Evolutionary conservation across 2,113 vertebrate genomes (phyloP), one percentile per base, ranked within the genome.

Genomic region (Phylloscopus trochilus): DNA sequence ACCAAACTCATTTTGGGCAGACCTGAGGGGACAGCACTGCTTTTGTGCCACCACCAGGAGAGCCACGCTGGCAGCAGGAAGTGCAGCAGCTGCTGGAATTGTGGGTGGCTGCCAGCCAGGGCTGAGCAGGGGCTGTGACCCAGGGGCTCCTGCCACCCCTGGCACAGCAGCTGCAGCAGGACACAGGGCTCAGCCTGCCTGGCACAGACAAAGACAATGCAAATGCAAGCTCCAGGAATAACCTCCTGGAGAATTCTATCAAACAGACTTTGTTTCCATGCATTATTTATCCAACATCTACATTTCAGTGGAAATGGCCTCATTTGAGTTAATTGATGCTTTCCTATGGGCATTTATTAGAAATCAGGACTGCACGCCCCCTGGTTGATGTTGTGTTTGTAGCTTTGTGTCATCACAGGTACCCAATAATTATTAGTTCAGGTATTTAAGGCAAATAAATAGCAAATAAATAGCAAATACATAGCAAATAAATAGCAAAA

Each of bases 251-350:
- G 44, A 68, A 47, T 88, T 93, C 51, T 44, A 77, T 92, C 72
- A 95, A 73, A 46, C 11, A 85, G 76, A 62, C 35, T 92, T 90
- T 88, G 58, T 92, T 93, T 81, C 90, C 68, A 83, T 93, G 83
- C 76, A 92, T 96, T 95, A 93, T 86, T 95, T 95, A 95, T 86
- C 80, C 75, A n/a, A 73, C 64, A 84, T 55, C 77, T 56, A 24
- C 39, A 63, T 74, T 95, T 67, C 90, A 83, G 28, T 53, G 73
- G 72, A 93, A 95, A 87, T 43, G 15, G 56, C 24, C 39, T 93
- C 60, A 37, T 66, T 70, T 8, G 26, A 72, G 83, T 75, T 52
- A 94, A 93, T 7, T 72, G 46, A 39, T 49, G 19, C 39, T 60
- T 83, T 87, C 52, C 43, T 66, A 7, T 6, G 11, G 28, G 16